Evolutionary conservation across 2,888 invertebrate genomes (phyloP).

Genomic region (Serripes groenlandicus): DNA sequence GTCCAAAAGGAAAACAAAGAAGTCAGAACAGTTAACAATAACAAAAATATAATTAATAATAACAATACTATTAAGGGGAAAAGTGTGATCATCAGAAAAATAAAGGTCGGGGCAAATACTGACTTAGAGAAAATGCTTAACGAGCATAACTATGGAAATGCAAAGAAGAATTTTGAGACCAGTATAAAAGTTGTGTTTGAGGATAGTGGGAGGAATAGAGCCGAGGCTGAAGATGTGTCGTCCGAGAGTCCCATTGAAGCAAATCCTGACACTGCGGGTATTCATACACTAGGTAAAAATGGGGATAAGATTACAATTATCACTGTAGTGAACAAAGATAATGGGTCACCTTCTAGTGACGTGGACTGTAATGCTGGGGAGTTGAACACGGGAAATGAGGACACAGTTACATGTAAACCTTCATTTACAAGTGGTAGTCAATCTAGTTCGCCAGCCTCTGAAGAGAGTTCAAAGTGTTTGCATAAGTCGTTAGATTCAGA

Average conservation of each 20-base stretch:
- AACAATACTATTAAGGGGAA: constrained; percentile 53
- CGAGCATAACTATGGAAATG: constrained; percentile 77
- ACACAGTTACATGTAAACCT: background rate
- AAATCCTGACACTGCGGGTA: background rate
- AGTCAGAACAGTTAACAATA: constrained; percentile 22
- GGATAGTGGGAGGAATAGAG: constrained; percentile 2
- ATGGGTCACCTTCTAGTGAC: constrained; percentile 17
- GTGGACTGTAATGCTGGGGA: background rate
- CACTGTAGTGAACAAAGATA: constrained; percentile 17
- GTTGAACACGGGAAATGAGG: background rate
- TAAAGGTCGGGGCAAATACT: constrained; percentile 60
- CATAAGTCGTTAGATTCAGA: background rate
- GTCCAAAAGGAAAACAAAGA: constrained; percentile 29
- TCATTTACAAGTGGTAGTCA: background rate
- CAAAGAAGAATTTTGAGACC: constrained; percentile 46
- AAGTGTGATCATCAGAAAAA: constrained; percentile 59
- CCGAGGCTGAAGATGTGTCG: background rate
- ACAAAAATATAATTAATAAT: constrained; percentile 40
- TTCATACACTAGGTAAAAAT: constrained; percentile 15
- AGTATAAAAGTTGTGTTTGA: constrained; percentile 25
- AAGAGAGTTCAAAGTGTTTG: background rate
- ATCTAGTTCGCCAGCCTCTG: background rate
- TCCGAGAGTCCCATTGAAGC: background rate
- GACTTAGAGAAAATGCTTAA: constrained; percentile 76
- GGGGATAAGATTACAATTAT: constrained; percentile 25